Evolutionary conservation across 2,113 vertebrate genomes (phyloP), one percentile per base, ranked within the genome.

Genomic region (Anser cygnoides): DNA sequence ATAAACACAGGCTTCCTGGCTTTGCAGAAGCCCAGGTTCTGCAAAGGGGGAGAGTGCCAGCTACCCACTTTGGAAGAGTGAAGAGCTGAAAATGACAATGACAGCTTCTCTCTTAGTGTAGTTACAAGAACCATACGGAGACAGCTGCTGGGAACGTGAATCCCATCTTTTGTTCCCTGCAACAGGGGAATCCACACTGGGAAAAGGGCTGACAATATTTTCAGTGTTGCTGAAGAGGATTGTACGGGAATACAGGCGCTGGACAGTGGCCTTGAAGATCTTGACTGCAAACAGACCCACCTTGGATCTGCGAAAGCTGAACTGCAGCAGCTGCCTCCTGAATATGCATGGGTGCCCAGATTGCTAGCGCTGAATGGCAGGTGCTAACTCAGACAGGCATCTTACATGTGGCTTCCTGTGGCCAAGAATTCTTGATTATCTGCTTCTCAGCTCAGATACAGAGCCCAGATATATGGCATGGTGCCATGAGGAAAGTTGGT

Each of bases 1-100:
- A 77, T 54, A 89, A 92, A 78, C 31, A 22, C 41, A 80, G 46
- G 19, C 54, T 80, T 46, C 90, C 31, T 52, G 76, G 59, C 63
- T 88, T 77, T 78, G 59, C 72, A 81, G 86, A 90, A 95, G 68
- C n/a, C 13, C 43, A 49, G 52, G 28, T 84, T 94, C 73, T 93
- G 72, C 80, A 77, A 73, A 81, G 68, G 14, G 11, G 25, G 46
- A 72, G 43, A 79, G 33, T 70, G 67, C 82, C 82, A 82, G 35
- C 67, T 86, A 74, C 59, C n/a, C 39, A 46, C 91, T 94, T 83
- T 66, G 25, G 37, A 70, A 62, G 44, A 80, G 31, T 3, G 55
- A 37, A 80, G 67, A 86, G 28, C 31, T 92, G 86, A 89, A 46
- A 90, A 71, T 73, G 25, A 84, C 63, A 65, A 18, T 70, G 67